Percentiles rank a stretch among this genome's conserved stretches.
Evolutionary conservation across 2,797 vertebrate species (phyloP).

Genomic region (Todus mexicanus): DNA sequence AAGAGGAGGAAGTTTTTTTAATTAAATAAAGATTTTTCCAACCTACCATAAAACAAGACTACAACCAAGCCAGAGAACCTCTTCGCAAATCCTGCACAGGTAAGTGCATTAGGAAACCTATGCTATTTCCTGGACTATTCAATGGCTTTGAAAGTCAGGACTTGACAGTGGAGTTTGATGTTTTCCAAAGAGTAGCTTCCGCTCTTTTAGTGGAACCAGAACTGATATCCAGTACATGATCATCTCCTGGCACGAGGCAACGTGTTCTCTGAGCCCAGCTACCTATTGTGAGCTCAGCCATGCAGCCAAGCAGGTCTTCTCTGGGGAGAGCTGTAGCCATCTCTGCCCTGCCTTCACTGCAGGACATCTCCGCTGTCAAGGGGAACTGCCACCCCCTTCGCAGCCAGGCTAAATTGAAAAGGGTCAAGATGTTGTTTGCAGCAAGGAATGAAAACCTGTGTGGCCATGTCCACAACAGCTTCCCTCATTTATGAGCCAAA

Average conservation of each 20-base stretch:
- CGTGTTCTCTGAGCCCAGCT: not conserved
- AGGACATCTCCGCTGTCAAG: not conserved
- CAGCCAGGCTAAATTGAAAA: not conserved
- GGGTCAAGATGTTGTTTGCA: not conserved
- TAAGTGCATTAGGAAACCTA: not conserved
- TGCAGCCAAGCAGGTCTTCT: not conserved
- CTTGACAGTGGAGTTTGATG: not conserved
- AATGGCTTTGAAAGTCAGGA: not conserved
- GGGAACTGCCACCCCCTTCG: not conserved
- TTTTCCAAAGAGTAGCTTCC: not conserved
- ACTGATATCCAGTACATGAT: not conserved
- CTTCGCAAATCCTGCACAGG: not conserved
- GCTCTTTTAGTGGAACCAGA: not conserved
- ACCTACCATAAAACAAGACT: not conserved
- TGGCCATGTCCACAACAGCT: fast-evolving
- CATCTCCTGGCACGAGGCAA: not conserved
- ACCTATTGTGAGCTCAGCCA: not conserved
- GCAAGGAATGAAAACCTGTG: not conserved
- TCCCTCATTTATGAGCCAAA: fast-evolving
- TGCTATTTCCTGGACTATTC: not conserved
- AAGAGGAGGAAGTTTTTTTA: not conserved
- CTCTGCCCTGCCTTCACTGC: not conserved
- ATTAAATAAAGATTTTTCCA: slow-evolving; percentile 1
- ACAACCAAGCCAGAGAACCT: not conserved
- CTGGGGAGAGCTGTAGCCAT: not conserved